Percentiles rank a stretch among this genome's conserved stretches.
Conservation (phyloP, 1,140 invertebrate species). For the Danaus melanippus region DNA sequence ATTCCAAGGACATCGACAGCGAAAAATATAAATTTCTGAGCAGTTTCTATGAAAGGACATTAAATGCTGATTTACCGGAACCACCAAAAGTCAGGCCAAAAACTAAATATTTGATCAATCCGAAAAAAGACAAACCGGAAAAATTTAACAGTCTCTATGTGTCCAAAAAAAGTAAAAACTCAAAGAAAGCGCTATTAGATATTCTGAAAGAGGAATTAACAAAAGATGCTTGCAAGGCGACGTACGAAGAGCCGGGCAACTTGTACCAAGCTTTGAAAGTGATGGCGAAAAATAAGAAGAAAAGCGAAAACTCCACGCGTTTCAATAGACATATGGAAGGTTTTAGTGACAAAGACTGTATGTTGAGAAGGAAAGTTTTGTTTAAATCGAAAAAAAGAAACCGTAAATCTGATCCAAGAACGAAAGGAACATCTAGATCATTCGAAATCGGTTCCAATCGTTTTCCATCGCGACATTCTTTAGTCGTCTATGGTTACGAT, state of each 20-base stretch:
- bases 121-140: conserved; percentile 11
- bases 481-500: conserved; percentile 33
- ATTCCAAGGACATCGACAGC: no score
- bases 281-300: conserved; percentile 38
- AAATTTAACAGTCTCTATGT: conserved; percentile 15
- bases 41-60: no score
- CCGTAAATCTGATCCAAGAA: conserved; percentile 3
- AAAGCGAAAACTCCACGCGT: conserved; percentile 11
- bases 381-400: conserved; percentile 10
- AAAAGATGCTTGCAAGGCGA: conserved; percentile 10
- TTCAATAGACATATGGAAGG: background rate
- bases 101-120: conserved; percentile 21
- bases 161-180: conserved; percentile 19
- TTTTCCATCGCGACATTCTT: conserved; percentile 23
- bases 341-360: conserved; percentile 12
- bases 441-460: background rate
- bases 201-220: conserved; percentile 36
- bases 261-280: conserved; percentile 38
- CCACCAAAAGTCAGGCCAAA: conserved; percentile 5
- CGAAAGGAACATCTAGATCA: no score
- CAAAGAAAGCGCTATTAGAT: conserved; percentile 32
- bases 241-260: conserved; percentile 31
- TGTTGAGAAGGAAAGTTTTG: conserved; percentile 16
- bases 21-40: no score
- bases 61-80: no score